These are phyloP conservation scores for Sipunculus nudus DNA, from an alignment of 2,888 invertebrate species.

Conservation along the genomic window DNA sequence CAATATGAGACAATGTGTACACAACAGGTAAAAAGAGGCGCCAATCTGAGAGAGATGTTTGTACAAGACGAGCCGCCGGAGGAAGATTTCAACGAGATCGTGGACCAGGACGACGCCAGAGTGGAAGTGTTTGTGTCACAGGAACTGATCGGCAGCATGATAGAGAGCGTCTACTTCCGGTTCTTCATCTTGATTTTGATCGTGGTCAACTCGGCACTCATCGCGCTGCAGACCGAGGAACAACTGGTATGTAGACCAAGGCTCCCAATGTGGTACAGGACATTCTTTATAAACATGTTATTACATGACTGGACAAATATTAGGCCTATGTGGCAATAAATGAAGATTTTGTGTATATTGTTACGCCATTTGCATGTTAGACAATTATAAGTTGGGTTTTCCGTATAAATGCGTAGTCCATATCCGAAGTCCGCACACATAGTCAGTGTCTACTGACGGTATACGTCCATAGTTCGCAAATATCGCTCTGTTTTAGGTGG, in stretches of 20 bases:
- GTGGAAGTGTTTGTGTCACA: constrained; percentile 23
- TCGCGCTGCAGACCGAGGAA: constrained; percentile 49
- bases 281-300: too few relatives aligned
- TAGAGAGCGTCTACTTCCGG: constrained; percentile 31
- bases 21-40: neutral
- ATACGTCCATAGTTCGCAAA: too few relatives aligned
- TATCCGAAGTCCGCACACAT: too few relatives aligned
- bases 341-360: too few relatives aligned
- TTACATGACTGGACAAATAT: too few relatives aligned
- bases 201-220: constrained; percentile 49
- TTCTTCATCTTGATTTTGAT: constrained; percentile 48
- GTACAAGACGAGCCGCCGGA: constrained; percentile 22
- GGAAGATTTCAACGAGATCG: constrained; percentile 38
- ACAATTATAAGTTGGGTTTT: too few relatives aligned
- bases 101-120: constrained; percentile 35
- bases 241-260: constrained; percentile 28
- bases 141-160: constrained; percentile 28
- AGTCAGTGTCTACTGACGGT: too few relatives aligned
- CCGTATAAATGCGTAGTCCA: too few relatives aligned
- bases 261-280: neutral
- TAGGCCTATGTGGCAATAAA: too few relatives aligned
- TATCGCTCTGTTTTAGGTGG: too few relatives aligned
- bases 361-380: too few relatives aligned
- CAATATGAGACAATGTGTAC: neutral
- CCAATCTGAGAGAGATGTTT: neutral